Evolutionary conservation across 2,113 vertebrate genomes (phyloP).

Genomic region (Clarias macrocephalus): DNA sequence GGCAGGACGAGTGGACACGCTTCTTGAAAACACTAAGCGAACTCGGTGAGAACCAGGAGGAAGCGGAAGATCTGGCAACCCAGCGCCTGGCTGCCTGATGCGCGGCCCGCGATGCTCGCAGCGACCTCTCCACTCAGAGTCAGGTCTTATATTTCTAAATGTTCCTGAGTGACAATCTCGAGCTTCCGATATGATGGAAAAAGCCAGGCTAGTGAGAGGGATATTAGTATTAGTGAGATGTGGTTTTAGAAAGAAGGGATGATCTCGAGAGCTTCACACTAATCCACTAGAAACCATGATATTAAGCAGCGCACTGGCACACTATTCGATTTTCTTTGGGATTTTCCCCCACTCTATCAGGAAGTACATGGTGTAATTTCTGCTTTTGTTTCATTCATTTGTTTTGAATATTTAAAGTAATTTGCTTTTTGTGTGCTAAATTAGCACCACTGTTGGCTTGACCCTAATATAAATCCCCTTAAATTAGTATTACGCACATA

Average conservation of each 20-base stretch:
- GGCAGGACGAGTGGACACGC: constrained; percentile 92
- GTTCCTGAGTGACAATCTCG: constrained; percentile 29
- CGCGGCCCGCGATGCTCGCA: background rate
- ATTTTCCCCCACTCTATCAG: background rate
- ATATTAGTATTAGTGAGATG: background rate
- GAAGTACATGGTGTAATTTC: background rate
- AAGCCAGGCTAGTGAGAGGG: background rate
- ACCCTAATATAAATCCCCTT: background rate
- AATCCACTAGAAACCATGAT: background rate
- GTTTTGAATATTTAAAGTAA: background rate
- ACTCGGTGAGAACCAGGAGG: constrained; percentile 92
- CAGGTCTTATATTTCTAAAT: constrained; percentile 5
- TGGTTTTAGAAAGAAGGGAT: constrained; percentile 9
- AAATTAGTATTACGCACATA: background rate
- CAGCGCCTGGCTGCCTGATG: constrained; percentile 74
- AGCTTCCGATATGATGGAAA: background rate
- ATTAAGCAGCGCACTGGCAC: constrained; percentile 9
- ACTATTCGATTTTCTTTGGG: background rate
- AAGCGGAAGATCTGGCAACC: constrained; percentile 91
- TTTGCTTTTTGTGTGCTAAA: background rate
- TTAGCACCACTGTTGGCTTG: background rate
- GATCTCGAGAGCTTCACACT: constrained; percentile 4
- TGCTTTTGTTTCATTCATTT: background rate
- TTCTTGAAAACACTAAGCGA: constrained; percentile 92
- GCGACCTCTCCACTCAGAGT: background rate